Conservation (phyloP, 23 tunicate genomes). For the Trididemnum miniatum region DNA sequence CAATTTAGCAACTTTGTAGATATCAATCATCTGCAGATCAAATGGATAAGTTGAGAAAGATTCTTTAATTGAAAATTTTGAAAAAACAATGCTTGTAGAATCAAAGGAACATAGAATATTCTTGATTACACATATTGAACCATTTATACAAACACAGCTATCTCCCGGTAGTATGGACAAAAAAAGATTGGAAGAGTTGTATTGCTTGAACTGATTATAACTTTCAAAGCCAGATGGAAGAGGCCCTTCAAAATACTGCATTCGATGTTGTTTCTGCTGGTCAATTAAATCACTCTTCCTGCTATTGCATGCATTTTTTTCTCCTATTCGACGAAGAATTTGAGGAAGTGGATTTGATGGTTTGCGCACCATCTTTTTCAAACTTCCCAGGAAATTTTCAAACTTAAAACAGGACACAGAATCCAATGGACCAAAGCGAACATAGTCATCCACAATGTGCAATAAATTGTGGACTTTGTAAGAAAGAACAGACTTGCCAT, state of each 20-base stretch:
- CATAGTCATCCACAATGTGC: slow-evolving; percentile 34
- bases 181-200: slow-evolving; percentile 5
- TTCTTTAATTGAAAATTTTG: not conserved
- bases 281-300: not conserved
- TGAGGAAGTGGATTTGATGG: slow-evolving; percentile 11
- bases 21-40: slow-evolving; percentile 9
- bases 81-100: not conserved
- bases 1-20: not conserved
- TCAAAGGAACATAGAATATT: not conserved
- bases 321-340: slow-evolving; percentile 4
- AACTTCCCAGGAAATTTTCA: slow-evolving; percentile 40
- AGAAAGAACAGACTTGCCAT: slow-evolving; percentile 31
- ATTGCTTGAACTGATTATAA: slow-evolving; percentile 10
- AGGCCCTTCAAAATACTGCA: slow-evolving; percentile 19
- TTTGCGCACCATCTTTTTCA: slow-evolving; percentile 19
- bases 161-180: not conserved
- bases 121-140: not conserved
- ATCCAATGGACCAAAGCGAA: slow-evolving; percentile 38
- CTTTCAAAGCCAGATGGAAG: slow-evolving; percentile 25
- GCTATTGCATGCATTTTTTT: not conserved
- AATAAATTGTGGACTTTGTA: slow-evolving; percentile 42
- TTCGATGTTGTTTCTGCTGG: not conserved
- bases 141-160: slow-evolving; percentile 16
- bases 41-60: slow-evolving; percentile 14
- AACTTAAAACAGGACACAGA: slow-evolving; percentile 38